Conservation (phyloP, 92 coral and sea anemone genomes). For the Epizoanthus stellaris region DNA sequence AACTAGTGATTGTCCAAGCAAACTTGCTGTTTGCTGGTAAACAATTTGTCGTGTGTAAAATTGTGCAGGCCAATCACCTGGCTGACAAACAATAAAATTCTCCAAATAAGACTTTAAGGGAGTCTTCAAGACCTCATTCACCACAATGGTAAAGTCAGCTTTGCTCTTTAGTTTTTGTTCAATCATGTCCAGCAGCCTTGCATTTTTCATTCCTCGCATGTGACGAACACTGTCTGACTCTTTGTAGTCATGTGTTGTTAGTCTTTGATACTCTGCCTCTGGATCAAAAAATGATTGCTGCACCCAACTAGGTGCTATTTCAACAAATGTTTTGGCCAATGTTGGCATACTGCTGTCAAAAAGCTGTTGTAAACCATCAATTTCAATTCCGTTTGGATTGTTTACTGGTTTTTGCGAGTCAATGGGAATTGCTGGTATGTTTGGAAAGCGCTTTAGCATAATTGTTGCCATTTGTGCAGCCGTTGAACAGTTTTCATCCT, state of each 20-base stretch:
- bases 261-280: conserved; percentile 42
- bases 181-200: conserved; percentile 16
- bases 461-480: conserved; percentile 19
- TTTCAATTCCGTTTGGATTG: conserved; percentile 10
- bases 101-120: conserved; percentile 26
- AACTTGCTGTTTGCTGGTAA: not conserved
- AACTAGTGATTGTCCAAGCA: conserved; percentile 9
- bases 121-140: not conserved
- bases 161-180: conserved; percentile 41
- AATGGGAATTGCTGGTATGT: not conserved
- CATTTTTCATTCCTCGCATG: conserved; percentile 32
- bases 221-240: not conserved
- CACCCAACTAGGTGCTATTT: conserved; percentile 44
- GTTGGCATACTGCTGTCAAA: conserved; percentile 16
- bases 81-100: conserved; percentile 35
- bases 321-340: conserved; percentile 14
- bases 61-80: conserved; percentile 65
- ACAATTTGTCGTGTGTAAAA: conserved; percentile 49
- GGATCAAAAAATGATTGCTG: conserved; percentile 41
- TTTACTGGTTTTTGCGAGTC: not conserved
- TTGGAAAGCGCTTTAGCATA: conserved; percentile 4
- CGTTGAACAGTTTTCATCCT: not conserved
- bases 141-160: conserved; percentile 1
- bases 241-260: conserved; percentile 27
- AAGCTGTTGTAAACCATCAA: not conserved